Percentiles rank a stretch among this genome's conserved stretches.
Conservation (phyloP, 2,888 invertebrate species). For the Hypolimnas misippus region DNA sequence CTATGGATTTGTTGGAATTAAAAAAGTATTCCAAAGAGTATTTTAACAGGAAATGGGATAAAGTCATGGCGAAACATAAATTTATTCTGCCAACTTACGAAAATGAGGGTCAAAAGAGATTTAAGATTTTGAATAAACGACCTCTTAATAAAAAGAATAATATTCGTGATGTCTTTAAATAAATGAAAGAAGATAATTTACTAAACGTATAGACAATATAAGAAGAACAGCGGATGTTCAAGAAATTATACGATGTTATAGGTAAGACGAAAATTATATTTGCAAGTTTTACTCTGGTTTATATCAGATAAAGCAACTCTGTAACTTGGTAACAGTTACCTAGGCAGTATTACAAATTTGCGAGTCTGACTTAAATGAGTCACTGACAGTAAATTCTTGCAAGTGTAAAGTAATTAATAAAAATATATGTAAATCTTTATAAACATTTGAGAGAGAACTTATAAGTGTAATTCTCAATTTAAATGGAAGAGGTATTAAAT, state of each 20-base stretch:
- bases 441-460: no score
- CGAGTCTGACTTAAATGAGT: no score
- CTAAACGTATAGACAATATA: neutral
- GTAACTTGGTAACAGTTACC: no score
- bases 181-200: conserved; percentile 2
- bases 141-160: conserved; percentile 26
- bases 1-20: neutral
- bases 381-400: no score
- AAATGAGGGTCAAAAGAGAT: conserved; percentile 48
- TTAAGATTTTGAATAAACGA: conserved; percentile 40
- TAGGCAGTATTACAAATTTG: no score
- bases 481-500: no score
- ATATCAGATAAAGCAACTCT: no score
- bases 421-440: no score
- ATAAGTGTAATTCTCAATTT: no score
- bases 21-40: neutral
- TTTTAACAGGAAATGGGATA: conserved; percentile 2
- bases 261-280: no score
- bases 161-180: neutral
- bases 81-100: conserved; percentile 46
- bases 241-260: conserved; percentile 4
- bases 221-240: neutral
- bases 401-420: no score
- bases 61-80: conserved; percentile 26
- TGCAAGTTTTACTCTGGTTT: no score